phyloP scores from a whole-genome alignment of 2,888 invertebrate genomes.

The Achlya flavicornis region DNA sequence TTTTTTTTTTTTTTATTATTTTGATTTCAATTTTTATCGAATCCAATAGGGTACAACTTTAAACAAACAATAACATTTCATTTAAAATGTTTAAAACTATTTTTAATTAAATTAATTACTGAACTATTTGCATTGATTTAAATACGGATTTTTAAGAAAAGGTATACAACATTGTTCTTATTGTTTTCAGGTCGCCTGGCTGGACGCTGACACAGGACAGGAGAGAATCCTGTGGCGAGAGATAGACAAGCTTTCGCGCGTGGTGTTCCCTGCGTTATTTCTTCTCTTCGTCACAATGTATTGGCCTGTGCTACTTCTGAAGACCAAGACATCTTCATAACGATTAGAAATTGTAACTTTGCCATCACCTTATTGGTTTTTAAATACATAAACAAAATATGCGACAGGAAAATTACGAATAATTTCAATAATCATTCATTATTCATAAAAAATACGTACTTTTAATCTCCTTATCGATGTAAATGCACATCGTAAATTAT shows the following conservation, averaged over 20 bases:
- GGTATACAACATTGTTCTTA: background rate
- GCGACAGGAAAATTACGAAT: no score
- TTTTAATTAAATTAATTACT: background rate
- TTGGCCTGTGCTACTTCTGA: conserved; percentile 90
- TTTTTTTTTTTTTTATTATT: background rate
- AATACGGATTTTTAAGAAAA: background rate
- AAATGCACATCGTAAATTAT: background rate
- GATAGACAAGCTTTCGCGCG: conserved; percentile 90
- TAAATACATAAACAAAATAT: conserved; percentile 1
- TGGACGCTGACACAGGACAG: conserved; percentile 87
- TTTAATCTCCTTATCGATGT: background rate
- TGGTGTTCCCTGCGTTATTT: conserved; percentile 91
- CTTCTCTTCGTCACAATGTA: conserved; percentile 89
- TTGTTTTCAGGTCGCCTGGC: conserved; percentile 83
- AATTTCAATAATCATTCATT: no score
- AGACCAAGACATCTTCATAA: conserved; percentile 82
- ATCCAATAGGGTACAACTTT: background rate
- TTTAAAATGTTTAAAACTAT: background rate
- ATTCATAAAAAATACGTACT: no score
- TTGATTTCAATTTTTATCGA: background rate
- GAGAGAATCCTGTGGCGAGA: conserved; percentile 90
- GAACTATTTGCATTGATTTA: background rate
- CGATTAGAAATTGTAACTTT: conserved; percentile 39
- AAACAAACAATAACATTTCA: background rate
- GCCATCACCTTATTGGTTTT: conserved; percentile 26